phyloP scores from a whole-genome alignment of 2,113 vertebrate genomes.

The Chascanopsetta lugubris region DNA sequence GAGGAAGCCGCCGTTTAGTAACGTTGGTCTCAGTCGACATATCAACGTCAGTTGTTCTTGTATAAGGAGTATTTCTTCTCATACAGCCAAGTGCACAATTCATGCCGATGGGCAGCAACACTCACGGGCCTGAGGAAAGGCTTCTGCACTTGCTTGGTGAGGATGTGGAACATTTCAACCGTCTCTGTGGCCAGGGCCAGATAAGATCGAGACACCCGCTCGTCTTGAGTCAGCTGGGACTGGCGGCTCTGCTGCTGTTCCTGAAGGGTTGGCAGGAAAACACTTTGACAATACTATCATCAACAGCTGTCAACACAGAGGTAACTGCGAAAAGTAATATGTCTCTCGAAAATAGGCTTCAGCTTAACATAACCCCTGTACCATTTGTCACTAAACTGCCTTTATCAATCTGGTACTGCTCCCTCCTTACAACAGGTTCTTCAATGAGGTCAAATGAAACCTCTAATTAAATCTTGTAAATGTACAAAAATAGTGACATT shows the following conservation, averaged over 20 bases:
- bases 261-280: slow-evolving; percentile 67
- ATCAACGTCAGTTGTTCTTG: too few species aligned
- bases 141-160: slow-evolving; percentile 99
- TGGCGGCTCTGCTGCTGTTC: slow-evolving; percentile 98
- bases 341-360: background rate
- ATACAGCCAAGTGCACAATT: background rate
- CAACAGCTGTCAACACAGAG: background rate
- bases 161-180: slow-evolving; percentile 99
- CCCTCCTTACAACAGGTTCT: background rate
- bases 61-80: background rate
- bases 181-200: slow-evolving; percentile 97
- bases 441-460: background rate
- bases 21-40: background rate
- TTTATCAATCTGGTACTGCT: background rate
- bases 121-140: slow-evolving; percentile 98
- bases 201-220: slow-evolving; percentile 96
- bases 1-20: background rate
- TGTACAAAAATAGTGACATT: background rate
- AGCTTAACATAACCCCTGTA: background rate
- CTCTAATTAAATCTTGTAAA: background rate
- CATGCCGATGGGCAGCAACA: slow-evolving; percentile 23
- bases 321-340: background rate
- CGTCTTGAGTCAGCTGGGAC: slow-evolving; percentile 96
- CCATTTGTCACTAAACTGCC: background rate
- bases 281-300: background rate